Evolutionary conservation across 2,113 vertebrate species (phyloP).

Genomic region (Clarias macrocephalus): DNA sequence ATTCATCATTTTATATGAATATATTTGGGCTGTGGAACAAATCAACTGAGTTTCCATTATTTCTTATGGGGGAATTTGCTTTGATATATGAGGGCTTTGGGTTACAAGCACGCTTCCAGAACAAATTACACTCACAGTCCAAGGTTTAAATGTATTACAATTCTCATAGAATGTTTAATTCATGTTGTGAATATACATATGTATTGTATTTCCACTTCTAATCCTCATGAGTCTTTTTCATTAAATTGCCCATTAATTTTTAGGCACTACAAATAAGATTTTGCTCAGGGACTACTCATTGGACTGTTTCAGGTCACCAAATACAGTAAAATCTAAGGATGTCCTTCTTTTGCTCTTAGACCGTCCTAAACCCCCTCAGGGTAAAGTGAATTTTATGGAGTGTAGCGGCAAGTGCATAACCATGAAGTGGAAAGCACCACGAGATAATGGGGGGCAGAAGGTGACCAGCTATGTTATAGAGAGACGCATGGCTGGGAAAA

Average conservation of each 20-base stretch:
- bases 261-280: not conserved
- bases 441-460: constrained; percentile 64
- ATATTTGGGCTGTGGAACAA: no score
- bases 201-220: not conserved
- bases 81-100: no score
- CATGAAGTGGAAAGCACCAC: constrained; percentile 71
- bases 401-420: constrained; percentile 59
- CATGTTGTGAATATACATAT: not conserved
- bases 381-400: constrained; percentile 70
- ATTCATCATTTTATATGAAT: no score
- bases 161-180: not conserved
- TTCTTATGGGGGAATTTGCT: no score
- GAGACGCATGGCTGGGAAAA: constrained; percentile 60
- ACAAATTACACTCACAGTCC: no score
- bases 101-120: no score
- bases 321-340: not conserved
- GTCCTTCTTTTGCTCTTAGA: constrained; percentile 54
- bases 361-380: constrained; percentile 67
- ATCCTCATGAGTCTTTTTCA: not conserved
- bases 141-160: not conserved
- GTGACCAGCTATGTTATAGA: constrained; percentile 69
- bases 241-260: not conserved
- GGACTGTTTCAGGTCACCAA: constrained; percentile 7
- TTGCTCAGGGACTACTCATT: not conserved
- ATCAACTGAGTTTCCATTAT: no score